These are phyloP conservation scores for Zoroaster sp. DNA, from an alignment of 53 echinoderm and acorn worm species.

Conservation along the genomic window DNA sequence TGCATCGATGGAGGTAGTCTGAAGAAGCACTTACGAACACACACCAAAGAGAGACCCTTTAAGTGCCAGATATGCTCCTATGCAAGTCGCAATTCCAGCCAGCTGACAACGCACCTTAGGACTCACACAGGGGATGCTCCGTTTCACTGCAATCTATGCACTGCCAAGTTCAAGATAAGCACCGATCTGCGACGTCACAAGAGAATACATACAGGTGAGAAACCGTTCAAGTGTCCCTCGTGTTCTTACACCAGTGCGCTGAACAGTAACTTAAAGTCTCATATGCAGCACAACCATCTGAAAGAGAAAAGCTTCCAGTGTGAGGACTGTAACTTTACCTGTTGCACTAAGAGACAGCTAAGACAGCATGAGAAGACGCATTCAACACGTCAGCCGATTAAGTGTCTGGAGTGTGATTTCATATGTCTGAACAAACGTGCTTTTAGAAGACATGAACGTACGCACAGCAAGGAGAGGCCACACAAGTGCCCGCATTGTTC, in stretches of 20 bases:
- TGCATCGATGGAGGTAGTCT: conserved; percentile 75
- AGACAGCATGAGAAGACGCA: conserved; percentile 51
- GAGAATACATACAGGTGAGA: conserved; percentile 73
- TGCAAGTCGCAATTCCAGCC: conserved; percentile 83
- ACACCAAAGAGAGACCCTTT: conserved; percentile 74
- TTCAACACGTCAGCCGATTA: conserved; percentile 42
- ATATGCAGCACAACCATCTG: conserved; percentile 65
- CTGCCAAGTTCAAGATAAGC: conserved; percentile 83
- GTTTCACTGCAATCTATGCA: conserved; percentile 78
- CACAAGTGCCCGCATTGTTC: conserved; percentile 63
- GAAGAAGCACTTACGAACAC: conserved; percentile 80
- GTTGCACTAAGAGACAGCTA: conserved; percentile 67
- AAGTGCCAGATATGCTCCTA: conserved; percentile 84
- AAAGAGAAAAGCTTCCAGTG: conserved; percentile 57
- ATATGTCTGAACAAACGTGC: conserved; percentile 35
- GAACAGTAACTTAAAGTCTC: conserved; percentile 77
- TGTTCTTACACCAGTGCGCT: conserved; percentile 71
- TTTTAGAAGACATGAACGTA: conserved; percentile 29
- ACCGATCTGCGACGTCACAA: conserved; percentile 76
- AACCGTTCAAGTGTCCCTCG: conserved; percentile 63
- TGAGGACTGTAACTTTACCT: conserved; percentile 52
- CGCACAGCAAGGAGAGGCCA: conserved; percentile 40
- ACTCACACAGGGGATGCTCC: conserved; percentile 82
- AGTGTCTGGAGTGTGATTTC: conserved; percentile 59
- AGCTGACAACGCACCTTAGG: conserved; percentile 80